These are phyloP conservation scores for Drosophila ambigua DNA, from an alignment of 1,140 invertebrate genomes.

Conservation along the genomic window DNA sequence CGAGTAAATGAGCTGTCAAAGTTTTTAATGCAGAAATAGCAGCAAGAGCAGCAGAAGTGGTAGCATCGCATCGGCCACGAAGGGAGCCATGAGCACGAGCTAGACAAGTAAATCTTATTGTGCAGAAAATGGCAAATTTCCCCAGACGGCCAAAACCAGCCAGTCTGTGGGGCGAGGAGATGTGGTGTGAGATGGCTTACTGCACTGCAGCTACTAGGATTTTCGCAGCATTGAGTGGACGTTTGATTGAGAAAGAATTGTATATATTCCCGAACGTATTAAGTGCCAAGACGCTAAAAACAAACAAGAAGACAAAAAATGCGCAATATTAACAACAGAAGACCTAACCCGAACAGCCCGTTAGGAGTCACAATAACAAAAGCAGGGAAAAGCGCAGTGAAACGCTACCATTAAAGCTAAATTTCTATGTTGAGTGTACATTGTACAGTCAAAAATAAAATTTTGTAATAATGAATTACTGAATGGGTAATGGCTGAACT, in stretches of 20 bases:
- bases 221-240: slow-evolving; percentile 73
- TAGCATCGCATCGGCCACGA: slow-evolving; percentile 55
- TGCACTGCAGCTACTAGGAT: slow-evolving; percentile 36
- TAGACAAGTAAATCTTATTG: slow-evolving; percentile 82
- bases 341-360: slow-evolving; percentile 6
- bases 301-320: slow-evolving; percentile 35
- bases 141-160: slow-evolving; percentile 76
- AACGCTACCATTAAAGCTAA: slow-evolving; percentile 9
- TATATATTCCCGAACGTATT: slow-evolving; percentile 81
- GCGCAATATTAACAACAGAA: slow-evolving; percentile 31
- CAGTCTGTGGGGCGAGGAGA: slow-evolving; percentile 28
- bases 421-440: slow-evolving; percentile 45
- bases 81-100: slow-evolving; percentile 76
- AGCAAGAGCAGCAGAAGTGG: slow-evolving; percentile 29
- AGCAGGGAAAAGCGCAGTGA: slow-evolving; percentile 12
- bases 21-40: slow-evolving; percentile 76
- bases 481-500: not conserved
- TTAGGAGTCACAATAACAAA: slow-evolving; percentile 25
- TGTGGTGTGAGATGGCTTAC: slow-evolving; percentile 37
- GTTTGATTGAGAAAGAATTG: slow-evolving; percentile 81
- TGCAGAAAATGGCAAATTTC: slow-evolving; percentile 82
- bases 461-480: no score
- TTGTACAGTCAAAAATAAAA: no score
- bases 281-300: slow-evolving; percentile 70
- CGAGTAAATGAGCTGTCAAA: slow-evolving; percentile 82